Conservation (phyloP, 2,888 invertebrate species). For the Auanema sp. region DNA sequence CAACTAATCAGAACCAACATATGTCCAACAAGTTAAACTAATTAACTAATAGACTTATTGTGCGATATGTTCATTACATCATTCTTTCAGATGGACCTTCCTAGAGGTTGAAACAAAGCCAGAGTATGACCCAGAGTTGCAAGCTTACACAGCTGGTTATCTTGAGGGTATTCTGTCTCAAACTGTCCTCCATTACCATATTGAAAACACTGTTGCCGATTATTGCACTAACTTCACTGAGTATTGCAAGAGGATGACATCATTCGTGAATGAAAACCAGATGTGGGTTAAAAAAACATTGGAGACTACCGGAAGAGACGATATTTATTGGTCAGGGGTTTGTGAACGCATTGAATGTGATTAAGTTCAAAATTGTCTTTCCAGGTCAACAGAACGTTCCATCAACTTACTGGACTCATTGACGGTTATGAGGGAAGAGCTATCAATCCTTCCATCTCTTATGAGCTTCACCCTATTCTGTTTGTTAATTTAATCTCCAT, state of each 20-base stretch:
- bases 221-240: conserved; percentile 59
- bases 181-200: conserved; percentile 45
- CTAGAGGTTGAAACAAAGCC: conserved; percentile 53
- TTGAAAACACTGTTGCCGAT: conserved; percentile 47
- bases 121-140: conserved; percentile 43
- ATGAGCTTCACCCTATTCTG: conserved; percentile 55
- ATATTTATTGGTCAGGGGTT: conserved; percentile 61
- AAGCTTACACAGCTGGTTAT: conserved; percentile 61
- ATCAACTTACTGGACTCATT: conserved; percentile 55
- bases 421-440: conserved; percentile 46
- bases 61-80: too few species aligned
- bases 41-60: too few species aligned
- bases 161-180: conserved; percentile 55
- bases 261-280: conserved; percentile 51
- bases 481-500: conserved; percentile 11
- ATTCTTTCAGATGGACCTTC: conserved; percentile 44
- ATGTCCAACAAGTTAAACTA: too few species aligned
- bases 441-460: conserved; percentile 41
- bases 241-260: conserved; percentile 52
- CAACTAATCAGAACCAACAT: too few species aligned
- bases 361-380: neutral
- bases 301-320: conserved; percentile 49
- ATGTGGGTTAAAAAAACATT: conserved; percentile 52
- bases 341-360: conserved; percentile 2
- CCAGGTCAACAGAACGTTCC: conserved; percentile 52